phyloP scores from a whole-genome alignment of 23 tunicate genomes.

The Halocynthia aurantium region DNA sequence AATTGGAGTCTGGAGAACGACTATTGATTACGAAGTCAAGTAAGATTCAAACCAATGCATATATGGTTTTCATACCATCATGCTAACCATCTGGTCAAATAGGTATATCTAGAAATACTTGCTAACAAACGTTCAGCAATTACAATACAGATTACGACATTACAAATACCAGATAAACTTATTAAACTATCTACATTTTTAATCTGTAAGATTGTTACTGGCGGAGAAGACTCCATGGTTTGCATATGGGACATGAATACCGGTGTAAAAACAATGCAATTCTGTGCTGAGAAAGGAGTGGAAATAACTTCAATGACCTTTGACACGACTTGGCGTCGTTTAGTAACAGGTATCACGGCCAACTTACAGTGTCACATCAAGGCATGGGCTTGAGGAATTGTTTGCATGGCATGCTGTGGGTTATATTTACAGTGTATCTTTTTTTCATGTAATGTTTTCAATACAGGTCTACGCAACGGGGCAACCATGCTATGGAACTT shows the following conservation, averaged over 20 bases:
- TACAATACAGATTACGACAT: no score
- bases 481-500: slow-evolving; percentile 70
- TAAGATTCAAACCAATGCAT: no score
- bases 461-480: slow-evolving; percentile 65
- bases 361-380: neutral
- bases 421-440: neutral
- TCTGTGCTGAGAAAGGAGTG: slow-evolving; percentile 42
- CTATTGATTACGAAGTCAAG: no score
- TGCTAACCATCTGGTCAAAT: no score
- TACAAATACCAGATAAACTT: neutral
- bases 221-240: slow-evolving; percentile 65
- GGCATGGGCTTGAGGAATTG: neutral
- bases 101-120: no score
- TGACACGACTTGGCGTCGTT: slow-evolving; percentile 57
- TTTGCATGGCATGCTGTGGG: no score
- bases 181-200: neutral
- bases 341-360: slow-evolving; percentile 64
- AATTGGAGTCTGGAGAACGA: no score
- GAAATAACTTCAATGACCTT: slow-evolving; percentile 71
- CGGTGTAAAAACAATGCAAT: slow-evolving; percentile 78
- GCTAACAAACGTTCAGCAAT: no score
- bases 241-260: slow-evolving; percentile 71
- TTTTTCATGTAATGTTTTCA: neutral
- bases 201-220: slow-evolving; percentile 42
- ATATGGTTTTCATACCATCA: no score